phyloP scores from a whole-genome alignment of 2,888 invertebrate genomes.

The Pseudococcus longispinus region DNA sequence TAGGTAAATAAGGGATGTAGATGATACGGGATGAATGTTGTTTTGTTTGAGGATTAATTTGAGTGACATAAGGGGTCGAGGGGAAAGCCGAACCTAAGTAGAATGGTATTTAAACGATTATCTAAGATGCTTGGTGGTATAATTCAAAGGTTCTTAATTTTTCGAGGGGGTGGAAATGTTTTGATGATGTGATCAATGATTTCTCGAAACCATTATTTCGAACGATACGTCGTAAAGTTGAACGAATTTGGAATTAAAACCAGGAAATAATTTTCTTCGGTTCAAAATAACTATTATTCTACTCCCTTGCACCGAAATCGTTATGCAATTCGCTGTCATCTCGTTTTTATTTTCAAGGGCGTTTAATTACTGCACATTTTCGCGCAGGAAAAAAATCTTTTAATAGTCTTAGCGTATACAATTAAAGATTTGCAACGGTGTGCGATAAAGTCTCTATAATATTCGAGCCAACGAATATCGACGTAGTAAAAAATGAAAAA shows the following conservation, averaged over 20 bases:
- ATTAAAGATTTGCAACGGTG: neutral
- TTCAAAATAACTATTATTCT: neutral
- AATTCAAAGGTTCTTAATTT: neutral
- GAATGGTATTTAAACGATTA: neutral
- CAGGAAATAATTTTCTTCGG: neutral
- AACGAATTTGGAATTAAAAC: neutral
- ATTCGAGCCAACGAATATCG: neutral
- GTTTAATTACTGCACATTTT: neutral
- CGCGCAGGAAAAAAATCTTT: neutral
- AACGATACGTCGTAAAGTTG: neutral
- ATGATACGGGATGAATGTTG: neutral
- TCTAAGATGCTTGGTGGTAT: neutral
- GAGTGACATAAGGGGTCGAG: neutral
- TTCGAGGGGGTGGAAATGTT: neutral
- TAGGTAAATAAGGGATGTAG: neutral
- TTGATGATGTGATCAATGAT: neutral
- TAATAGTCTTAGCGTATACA: neutral
- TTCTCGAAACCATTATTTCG: neutral
- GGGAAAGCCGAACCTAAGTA: neutral
- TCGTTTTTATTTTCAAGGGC: neutral
- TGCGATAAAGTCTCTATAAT: neutral
- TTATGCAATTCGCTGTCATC: neutral
- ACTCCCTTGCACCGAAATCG: neutral
- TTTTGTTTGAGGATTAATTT: neutral
- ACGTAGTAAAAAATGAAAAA: conserved; percentile 9